Evolutionary conservation across 2,888 invertebrate species (phyloP).

Genomic region (Stomorhina lunata): DNA sequence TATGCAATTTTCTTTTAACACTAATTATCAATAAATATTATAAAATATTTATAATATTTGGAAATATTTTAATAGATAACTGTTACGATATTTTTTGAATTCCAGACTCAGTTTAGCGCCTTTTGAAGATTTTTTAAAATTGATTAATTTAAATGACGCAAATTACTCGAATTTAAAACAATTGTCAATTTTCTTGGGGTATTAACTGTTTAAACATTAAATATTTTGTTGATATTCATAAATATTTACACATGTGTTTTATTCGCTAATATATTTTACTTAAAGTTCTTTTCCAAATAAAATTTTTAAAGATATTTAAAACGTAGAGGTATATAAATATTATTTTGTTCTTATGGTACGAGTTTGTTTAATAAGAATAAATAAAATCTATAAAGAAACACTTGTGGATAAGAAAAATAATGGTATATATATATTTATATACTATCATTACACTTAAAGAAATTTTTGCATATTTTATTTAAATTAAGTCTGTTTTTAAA

Average conservation of each 20-base stretch:
- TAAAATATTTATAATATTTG: no score
- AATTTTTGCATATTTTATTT: neutral
- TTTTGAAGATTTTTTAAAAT: neutral
- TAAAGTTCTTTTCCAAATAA: neutral
- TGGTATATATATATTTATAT: neutral
- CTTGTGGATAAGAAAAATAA: conserved; percentile 70
- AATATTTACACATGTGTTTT: neutral
- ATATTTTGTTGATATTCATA: neutral
- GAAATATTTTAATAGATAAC: no score
- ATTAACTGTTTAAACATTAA: neutral
- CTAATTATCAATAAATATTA: no score
- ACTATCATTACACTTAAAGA: neutral
- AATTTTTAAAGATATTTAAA: no score
- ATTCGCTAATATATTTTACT: neutral
- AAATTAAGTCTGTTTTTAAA: no score
- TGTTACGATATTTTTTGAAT: no score
- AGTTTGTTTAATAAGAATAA: neutral
- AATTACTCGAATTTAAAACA: neutral
- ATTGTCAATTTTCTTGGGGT: neutral
- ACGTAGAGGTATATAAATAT: neutral
- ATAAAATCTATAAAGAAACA: conserved; percentile 59
- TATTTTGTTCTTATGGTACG: neutral
- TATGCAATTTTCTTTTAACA: no score
- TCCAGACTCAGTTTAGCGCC: no score
- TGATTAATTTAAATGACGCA: conserved; percentile 39